Conservation (phyloP, 2,113 vertebrate genomes). For the Lasiurus borealis region DNA sequence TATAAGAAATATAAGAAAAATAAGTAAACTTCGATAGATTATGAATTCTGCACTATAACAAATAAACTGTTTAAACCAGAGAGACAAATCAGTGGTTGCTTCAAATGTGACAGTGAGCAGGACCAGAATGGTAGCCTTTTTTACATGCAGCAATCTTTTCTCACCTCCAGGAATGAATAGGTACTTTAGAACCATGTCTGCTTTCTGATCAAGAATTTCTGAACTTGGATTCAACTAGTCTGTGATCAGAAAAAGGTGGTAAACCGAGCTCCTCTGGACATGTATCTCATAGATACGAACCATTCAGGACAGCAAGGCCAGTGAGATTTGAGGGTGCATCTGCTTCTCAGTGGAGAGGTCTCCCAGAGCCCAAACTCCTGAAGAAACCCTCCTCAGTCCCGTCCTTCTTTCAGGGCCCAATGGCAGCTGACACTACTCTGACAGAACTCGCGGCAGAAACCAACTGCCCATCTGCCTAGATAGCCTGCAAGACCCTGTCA, state of each 20-base stretch:
- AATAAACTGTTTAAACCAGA: neutral
- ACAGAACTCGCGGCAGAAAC: neutral
- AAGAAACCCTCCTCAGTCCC: neutral
- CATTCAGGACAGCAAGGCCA: neutral
- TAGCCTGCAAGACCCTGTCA: neutral
- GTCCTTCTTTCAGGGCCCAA: accelerated
- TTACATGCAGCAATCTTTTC: neutral
- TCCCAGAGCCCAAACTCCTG: neutral
- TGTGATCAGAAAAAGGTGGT: neutral
- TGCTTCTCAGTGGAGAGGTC: neutral
- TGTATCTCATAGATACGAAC: neutral
- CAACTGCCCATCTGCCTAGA: too few species aligned
- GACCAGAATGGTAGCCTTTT: neutral
- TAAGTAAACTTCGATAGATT: neutral
- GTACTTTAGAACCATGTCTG: neutral
- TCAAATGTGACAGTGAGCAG: neutral
- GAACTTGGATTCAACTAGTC: neutral
- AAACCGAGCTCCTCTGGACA: neutral
- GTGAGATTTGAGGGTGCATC: neutral
- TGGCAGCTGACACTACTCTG: slow-evolving; percentile 28
- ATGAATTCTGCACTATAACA: neutral
- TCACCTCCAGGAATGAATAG: neutral
- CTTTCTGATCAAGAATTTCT: neutral
- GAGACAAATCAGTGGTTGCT: neutral
- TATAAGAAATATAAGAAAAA: too few species aligned